Conservation (phyloP, 2,113 vertebrate genomes). For the Catharus fuscescens region DNA sequence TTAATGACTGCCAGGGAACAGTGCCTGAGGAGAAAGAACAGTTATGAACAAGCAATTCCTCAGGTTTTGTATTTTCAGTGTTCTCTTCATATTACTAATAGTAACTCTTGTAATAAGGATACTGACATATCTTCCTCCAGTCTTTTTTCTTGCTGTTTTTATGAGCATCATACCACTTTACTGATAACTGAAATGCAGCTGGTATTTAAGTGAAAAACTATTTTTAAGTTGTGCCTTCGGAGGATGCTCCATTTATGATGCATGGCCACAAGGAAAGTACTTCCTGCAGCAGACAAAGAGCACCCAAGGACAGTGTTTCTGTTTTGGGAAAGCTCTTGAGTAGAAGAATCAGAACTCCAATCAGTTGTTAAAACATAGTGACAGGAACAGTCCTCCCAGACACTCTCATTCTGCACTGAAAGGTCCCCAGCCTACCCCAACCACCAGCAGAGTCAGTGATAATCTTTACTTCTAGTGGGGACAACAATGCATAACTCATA, state of each 20-base stretch:
- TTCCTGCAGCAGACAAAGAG: neutral
- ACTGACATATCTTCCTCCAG: neutral
- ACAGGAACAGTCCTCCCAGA: neutral
- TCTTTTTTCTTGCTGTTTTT: neutral
- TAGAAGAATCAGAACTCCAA: neutral
- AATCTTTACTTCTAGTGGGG: neutral
- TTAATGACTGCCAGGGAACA: slow-evolving; percentile 97
- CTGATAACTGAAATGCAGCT: neutral
- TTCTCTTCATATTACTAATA: neutral
- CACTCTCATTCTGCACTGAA: neutral
- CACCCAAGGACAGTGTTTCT: neutral
- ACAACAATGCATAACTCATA: neutral
- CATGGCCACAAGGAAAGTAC: neutral
- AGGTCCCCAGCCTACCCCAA: neutral
- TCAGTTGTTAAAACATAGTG: neutral
- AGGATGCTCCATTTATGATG: neutral
- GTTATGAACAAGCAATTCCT: neutral
- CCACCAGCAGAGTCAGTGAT: neutral
- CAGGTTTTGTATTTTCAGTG: neutral
- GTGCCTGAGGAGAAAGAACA: slow-evolving; percentile 77
- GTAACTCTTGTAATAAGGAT: neutral
- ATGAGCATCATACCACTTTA: neutral
- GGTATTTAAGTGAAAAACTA: neutral
- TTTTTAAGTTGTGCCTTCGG: neutral
- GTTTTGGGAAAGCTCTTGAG: neutral